phyloP scores from a whole-genome alignment of 1,140 invertebrate genomes.

The Bombus cullumanus region DNA sequence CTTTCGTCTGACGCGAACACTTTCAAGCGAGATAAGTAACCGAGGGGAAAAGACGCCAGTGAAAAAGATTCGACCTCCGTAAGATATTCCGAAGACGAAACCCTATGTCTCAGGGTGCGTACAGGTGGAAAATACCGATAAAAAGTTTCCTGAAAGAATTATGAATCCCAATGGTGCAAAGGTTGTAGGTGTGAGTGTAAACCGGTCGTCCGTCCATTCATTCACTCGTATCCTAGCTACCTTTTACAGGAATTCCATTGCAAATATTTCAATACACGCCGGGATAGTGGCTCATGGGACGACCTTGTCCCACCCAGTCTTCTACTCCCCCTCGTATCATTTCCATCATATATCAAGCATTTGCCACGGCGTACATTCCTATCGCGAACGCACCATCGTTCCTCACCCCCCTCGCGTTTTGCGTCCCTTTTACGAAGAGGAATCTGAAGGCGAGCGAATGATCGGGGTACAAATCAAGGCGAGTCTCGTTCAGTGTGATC shows the following conservation, averaged over 20 bases:
- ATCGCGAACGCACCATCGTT: neutral
- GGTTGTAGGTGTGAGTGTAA: constrained; percentile 22
- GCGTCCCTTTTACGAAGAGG: constrained; percentile 3
- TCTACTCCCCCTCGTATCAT: constrained; percentile 37
- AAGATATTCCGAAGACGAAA: neutral
- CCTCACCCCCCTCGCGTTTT: neutral
- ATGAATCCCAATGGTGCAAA: constrained; percentile 57
- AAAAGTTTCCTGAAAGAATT: constrained; percentile 67
- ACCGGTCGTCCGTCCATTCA: constrained; percentile 49
- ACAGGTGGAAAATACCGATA: constrained; percentile 64
- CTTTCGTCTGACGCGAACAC: neutral
- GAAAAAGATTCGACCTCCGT: neutral
- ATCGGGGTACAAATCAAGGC: constrained; percentile 24
- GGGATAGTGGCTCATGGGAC: constrained; percentile 45
- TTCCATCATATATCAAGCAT: constrained; percentile 35
- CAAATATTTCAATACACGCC: constrained; percentile 69
- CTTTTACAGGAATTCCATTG: constrained; percentile 70
- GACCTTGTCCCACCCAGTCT: constrained; percentile 30
- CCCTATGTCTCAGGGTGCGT: constrained; percentile 37
- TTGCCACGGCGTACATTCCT: constrained; percentile 38
- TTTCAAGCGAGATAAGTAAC: neutral
- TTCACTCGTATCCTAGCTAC: constrained; percentile 56
- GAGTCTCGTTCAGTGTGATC: neutral
- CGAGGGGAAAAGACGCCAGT: neutral
- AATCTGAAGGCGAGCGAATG: neutral